Evolutionary conservation across 1,140 invertebrate species (phyloP), one percentile per base, ranked within the genome.

Genomic region (Saxidomus purpurata): DNA sequence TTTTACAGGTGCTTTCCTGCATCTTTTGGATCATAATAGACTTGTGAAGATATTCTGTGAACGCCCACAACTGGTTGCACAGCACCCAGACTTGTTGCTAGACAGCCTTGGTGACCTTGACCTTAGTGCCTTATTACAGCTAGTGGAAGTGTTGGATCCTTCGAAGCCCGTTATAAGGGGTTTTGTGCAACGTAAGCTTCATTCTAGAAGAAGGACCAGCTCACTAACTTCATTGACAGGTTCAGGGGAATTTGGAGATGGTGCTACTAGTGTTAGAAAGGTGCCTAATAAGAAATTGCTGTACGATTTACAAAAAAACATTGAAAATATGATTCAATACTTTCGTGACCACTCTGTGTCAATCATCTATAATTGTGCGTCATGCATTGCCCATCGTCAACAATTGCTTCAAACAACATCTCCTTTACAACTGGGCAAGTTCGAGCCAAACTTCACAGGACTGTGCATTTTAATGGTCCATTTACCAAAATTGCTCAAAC

Each of bases 141-240:
- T 96, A 63, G 94, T 94, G 11, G 89, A 91, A 31, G 90, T 92
- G n/a, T 93, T 95, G 87, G 95, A 95, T 84, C 95, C 95, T 13
- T 95, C 95, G 38, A 92, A 92, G 63, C 85, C 90, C 52, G 59
- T 91, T 3, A 92, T 95, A 4, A 91, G 89, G 55, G 90, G 87
- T 22, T 89, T 88, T 38, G 79, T 95, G 31, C 76, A 87, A 22
- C 89, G 88, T 87, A 87, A 89, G 28, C 87, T 92, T 31, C 38
- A 43, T 28, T 89, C 90, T n/a, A 89, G 88, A 52, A 88, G 89
- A 52, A 91, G 93, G 89, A 61, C 79, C 38, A 82, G 63, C 74
- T 83, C 69, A 25, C 40, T 83, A 28, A 83, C 49, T 3, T 81
- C 86, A n/a, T 55, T 80, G 22, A 81, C 76, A 38, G 77, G 86